phyloP scores from a whole-genome alignment of 2,888 invertebrate species.

The Rhagonycha lutea region DNA sequence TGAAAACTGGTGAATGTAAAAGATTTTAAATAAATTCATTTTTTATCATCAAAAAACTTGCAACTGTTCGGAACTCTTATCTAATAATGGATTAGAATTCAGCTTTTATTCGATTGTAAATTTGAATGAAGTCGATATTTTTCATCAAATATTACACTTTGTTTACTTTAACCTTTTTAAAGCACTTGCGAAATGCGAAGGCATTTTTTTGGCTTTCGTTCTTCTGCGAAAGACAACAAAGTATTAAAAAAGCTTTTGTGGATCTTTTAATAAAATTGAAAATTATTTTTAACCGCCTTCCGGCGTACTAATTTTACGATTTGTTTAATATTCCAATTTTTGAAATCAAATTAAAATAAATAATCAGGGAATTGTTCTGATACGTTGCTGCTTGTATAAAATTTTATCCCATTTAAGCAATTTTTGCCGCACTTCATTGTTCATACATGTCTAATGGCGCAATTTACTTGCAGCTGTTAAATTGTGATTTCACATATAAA shows the following conservation, averaged over 20 bases:
- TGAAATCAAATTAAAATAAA: background rate
- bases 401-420: background rate
- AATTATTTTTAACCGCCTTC: no score
- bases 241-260: no score
- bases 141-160: background rate
- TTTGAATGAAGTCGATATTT: background rate
- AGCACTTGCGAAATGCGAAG: no score
- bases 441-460: background rate
- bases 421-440: background rate
- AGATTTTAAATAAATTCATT: background rate
- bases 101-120: background rate
- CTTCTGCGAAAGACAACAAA: no score
- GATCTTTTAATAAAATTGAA: no score
- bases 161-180: no score
- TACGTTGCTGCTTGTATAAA: background rate
- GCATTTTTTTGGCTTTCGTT: no score
- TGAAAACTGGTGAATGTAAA: slow-evolving; percentile 1
- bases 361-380: background rate
- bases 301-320: no score
- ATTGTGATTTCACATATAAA: background rate
- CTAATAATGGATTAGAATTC: background rate
- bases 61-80: background rate
- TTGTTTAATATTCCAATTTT: no score
- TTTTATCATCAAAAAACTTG: background rate
- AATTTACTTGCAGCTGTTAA: background rate